Conservation (phyloP, 2,888 invertebrate species). For the Antitype chi region DNA sequence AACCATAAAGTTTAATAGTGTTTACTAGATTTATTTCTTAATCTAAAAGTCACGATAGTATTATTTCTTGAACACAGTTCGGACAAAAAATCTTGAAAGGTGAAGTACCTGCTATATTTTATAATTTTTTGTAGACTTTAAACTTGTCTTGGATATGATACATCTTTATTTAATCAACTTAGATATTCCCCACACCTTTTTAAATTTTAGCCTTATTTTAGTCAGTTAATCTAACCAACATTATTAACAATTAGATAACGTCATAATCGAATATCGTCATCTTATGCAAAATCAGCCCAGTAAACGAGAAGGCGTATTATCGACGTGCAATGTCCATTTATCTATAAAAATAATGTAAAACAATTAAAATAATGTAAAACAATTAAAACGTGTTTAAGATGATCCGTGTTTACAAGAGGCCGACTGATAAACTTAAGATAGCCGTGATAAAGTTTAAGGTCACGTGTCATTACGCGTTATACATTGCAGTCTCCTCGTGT, state of each 20-base stretch:
- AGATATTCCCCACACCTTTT: neutral
- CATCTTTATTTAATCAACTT: neutral
- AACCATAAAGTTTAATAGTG: conserved; percentile 26
- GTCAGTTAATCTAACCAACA: neutral
- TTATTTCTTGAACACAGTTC: neutral
- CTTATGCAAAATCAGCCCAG: conserved; percentile 14
- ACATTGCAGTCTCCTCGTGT: conserved; percentile 18
- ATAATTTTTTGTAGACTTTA: neutral
- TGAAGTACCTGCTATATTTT: neutral
- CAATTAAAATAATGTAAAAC: neutral
- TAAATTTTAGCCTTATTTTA: neutral
- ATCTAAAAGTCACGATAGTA: neutral
- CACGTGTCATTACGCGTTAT: conserved; percentile 60
- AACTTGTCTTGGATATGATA: neutral
- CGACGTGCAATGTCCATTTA: conserved; percentile 15
- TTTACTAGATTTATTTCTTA: conserved; percentile 23
- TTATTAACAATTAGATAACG: neutral
- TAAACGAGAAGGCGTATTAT: conserved; percentile 13
- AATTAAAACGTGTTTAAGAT: conserved; percentile 54
- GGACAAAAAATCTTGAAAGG: neutral
- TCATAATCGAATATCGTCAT: neutral
- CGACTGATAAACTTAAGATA: conserved; percentile 55
- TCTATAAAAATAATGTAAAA: conserved; percentile 8
- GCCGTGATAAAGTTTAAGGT: conserved; percentile 66
- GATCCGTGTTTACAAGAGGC: conserved; percentile 57